Evolutionary conservation across 2,797 vertebrate genomes (phyloP), one percentile per base, ranked within the genome.

Genomic region (Forpus xanthops): DNA sequence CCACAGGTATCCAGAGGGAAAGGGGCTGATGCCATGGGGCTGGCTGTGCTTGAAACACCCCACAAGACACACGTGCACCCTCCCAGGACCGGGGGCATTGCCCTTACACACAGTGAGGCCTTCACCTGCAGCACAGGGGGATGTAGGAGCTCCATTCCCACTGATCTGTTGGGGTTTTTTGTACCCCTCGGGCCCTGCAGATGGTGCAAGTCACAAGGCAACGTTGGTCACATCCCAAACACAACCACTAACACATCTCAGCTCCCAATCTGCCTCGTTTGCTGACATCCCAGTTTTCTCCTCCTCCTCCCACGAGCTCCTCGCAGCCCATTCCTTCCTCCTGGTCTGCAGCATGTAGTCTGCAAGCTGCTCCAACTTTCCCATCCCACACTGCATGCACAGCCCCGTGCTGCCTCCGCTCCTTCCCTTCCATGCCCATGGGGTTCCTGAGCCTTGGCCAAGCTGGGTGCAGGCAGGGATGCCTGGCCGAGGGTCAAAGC

Each of bases 121-220:
- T 78, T 89, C 65, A 12, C 44, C 87, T 61, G 56, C 76, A 70
- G 42, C 85, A 72, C 11, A 2, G n/a, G 53, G 56, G 14, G 82
- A 55, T 5, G 76, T 19, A 61, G 82, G 52, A 93, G 66, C 76
- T 78, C 27, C 58, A 4, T 61, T 88, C 85, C 91, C 76, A 66
- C 53, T 3, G 37, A 18, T 79, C 44, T 3, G 33, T 58, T 35
- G 33, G 56, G 23, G 55, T 0, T 37, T 58, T 70, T 52, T 4
- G 8, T 83, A 73, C 90, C 71, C 2, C 86, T 84, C 82, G 8
- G 55, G 66, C 62, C 87, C 87, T 88, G 71, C 91, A 76, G 70
- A 93, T 85, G 90, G 89, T 74, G 60, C 86, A 8, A 94, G 94
- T 93, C 93, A 85, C 95, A 87, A 88, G 95, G 85, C 85, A 94